phyloP scores from a whole-genome alignment of 2,797 vertebrate species.

The Gila robusta region DNA sequence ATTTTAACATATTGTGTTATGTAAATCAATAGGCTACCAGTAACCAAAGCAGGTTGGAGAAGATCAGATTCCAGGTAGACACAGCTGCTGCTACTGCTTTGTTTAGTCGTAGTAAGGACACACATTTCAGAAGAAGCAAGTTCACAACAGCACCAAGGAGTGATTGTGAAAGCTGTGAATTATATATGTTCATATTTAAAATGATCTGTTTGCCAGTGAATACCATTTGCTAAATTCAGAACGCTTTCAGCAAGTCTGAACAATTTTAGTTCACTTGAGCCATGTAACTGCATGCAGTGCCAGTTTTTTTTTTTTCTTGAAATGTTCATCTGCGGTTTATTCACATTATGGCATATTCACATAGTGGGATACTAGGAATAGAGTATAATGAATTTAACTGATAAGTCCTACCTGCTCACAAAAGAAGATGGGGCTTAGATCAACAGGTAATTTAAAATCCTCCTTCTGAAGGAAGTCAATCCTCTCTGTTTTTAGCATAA shows the following conservation, averaged over 20 bases:
- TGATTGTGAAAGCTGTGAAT: conserved; percentile 70
- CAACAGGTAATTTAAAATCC: conserved; percentile 65
- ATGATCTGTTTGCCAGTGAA: not conserved
- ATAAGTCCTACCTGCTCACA: conserved; percentile 78
- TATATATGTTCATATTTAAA: not conserved
- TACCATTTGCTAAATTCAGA: not conserved
- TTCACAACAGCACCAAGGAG: conserved; percentile 75
- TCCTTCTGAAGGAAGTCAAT: conserved; percentile 73
- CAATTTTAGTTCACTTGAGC: not conserved
- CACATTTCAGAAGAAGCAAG: conserved; percentile 76
- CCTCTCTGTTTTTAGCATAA: conserved; percentile 65
- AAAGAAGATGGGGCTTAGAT: conserved; percentile 70
- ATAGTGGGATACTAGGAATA: conserved; percentile 38
- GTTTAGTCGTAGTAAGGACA: conserved; percentile 66
- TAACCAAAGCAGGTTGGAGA: conserved; percentile 65
- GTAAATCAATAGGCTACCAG: conserved; percentile 72
- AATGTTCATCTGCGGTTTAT: not conserved
- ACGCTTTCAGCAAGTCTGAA: not conserved
- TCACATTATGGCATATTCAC: not conserved
- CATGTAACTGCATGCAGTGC: not conserved
- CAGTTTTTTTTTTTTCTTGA: not conserved
- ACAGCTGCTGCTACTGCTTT: conserved; percentile 55
- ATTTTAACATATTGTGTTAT: conserved; percentile 34
- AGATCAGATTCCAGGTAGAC: conserved; percentile 42
- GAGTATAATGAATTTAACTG: not conserved